phyloP scores from a whole-genome alignment of 2,113 vertebrate species.

The Phalacrocorax pelagicus region DNA sequence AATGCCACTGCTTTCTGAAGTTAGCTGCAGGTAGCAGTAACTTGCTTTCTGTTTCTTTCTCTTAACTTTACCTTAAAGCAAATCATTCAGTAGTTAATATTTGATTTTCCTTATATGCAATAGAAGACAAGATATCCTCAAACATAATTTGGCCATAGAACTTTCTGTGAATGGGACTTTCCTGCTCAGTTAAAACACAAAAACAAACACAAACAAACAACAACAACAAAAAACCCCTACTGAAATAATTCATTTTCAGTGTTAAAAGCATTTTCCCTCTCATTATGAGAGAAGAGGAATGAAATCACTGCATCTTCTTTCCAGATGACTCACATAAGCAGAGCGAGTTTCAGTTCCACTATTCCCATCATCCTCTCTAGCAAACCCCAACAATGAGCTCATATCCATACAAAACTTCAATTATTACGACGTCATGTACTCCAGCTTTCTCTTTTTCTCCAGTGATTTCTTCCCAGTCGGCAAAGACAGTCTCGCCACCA shows the following conservation, averaged over 20 bases:
- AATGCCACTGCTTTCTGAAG: background rate
- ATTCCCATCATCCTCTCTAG: background rate
- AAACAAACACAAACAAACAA: too few relatives aligned
- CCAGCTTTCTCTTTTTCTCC: background rate
- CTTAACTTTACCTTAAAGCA: background rate
- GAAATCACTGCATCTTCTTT: background rate
- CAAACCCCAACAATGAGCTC: background rate
- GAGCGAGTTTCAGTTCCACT: background rate
- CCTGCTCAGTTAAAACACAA: background rate
- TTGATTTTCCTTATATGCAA: background rate
- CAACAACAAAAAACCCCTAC: background rate
- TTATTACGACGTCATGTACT: background rate
- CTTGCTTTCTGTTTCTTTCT: background rate
- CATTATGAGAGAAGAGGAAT: background rate
- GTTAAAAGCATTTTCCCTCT: background rate
- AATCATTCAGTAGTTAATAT: background rate
- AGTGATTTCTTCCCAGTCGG: background rate
- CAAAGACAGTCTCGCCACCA: background rate
- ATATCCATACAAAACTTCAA: background rate
- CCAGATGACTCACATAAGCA: background rate
- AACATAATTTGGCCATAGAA: background rate
- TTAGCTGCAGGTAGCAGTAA: background rate
- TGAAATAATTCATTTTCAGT: background rate
- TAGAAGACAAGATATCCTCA: background rate
- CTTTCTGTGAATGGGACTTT: background rate